Evolutionary conservation across 2,113 vertebrate species (phyloP).

Genomic region (Struthidea cinerea): DNA sequence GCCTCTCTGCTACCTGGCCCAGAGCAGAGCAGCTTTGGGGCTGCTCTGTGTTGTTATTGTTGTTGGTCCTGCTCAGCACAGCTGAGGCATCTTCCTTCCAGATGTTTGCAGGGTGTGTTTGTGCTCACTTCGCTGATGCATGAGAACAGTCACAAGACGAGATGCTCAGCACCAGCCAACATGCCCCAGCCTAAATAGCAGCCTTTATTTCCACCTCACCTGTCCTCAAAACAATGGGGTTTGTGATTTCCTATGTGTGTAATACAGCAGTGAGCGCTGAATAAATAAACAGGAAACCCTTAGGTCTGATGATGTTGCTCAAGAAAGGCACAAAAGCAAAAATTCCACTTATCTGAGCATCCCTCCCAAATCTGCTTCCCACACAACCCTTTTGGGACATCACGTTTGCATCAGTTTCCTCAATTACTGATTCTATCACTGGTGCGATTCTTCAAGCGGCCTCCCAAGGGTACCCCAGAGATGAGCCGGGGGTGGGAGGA

Average conservation of each 20-base stretch:
- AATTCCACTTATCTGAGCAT: constrained; percentile 25
- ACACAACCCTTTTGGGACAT: constrained; percentile 52
- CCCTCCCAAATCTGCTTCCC: constrained; percentile 51
- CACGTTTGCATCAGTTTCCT: constrained; percentile 51
- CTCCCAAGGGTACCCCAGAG: background rate
- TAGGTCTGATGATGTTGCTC: background rate
- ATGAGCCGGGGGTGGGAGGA: background rate
- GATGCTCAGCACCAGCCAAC: background rate
- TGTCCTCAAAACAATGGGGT: background rate
- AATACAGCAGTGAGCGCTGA: fast-evolving
- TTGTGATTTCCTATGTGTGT: background rate
- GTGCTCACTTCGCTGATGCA: background rate
- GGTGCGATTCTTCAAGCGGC: background rate
- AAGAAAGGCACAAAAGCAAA: constrained; percentile 13
- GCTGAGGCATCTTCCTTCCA: constrained; percentile 11
- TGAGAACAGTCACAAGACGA: background rate
- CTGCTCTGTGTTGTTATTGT: background rate
- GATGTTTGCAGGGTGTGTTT: background rate
- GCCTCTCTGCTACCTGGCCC: background rate
- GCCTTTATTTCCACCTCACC: constrained; percentile 13
- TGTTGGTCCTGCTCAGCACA: background rate
- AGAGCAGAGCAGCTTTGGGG: background rate
- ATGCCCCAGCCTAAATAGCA: background rate
- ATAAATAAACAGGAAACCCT: constrained; percentile 14
- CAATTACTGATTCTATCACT: constrained; percentile 9